These are phyloP conservation scores for Myotis myotis DNA, from an alignment of 2,797 vertebrate genomes.

Conservation along the genomic window DNA sequence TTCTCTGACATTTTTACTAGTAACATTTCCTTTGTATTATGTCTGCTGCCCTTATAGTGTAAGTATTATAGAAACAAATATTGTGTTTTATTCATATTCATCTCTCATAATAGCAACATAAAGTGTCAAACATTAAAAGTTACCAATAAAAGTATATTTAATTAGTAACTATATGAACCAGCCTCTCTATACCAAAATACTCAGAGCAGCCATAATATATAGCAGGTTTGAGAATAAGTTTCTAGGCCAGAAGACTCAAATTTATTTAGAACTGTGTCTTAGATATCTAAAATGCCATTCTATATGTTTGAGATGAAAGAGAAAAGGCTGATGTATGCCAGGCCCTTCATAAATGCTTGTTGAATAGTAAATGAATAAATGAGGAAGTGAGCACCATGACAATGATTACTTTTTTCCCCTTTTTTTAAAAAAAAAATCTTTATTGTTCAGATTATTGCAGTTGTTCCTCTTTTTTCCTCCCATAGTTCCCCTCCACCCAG, in stretches of 20 bases:
- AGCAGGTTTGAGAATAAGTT: background rate
- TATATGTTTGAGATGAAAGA: background rate
- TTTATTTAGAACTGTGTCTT: background rate
- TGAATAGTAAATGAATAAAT: background rate
- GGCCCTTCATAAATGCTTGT: background rate
- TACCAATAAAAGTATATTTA: background rate
- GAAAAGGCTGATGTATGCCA: background rate
- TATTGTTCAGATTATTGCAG: no score
- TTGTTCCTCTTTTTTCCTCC: no score
- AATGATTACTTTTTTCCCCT: background rate
- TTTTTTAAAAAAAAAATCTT: no score
- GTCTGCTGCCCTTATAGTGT: background rate
- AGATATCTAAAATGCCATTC: background rate
- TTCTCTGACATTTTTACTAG: background rate
- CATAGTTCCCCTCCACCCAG: no score
- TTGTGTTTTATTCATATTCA: background rate
- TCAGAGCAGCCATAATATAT: background rate
- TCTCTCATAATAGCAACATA: constrained; percentile 10
- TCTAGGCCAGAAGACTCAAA: background rate
- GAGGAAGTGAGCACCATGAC: background rate
- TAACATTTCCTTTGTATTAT: background rate
- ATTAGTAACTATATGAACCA: background rate
- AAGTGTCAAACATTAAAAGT: background rate
- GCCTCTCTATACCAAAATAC: background rate
- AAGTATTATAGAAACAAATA: constrained; percentile 21